Base-by-base conservation (phyloP, 2,888 invertebrate genomes). In the Elysia crispata region DNA sequence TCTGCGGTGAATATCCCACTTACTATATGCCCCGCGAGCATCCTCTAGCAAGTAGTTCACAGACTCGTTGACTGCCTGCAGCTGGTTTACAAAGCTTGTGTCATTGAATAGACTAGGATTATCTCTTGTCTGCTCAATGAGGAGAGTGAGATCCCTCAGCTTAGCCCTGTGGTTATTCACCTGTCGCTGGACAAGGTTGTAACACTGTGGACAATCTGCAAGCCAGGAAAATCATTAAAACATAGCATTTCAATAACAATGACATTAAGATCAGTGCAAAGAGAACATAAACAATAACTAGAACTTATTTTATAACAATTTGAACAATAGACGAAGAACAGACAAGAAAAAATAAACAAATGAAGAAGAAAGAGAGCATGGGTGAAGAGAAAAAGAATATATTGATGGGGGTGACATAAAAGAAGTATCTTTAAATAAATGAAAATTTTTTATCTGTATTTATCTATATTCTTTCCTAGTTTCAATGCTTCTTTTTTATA, bases 71-170 rank as follows among this genome's bases (percentile, higher is more conserved):
- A 98, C 96, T 3, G 94, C 94, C 76, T 94, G 94, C 64, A 99
- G 92, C 90, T 97, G 96, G 8, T 94, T 94, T 84, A 98, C 96
- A 91, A 99, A 99, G 86, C 97, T 96, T 0, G 95, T 94, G 90
- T 98, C 98, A 86, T 97, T 96, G 62, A 97, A 96, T 0, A 97
- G 96, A 0, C 96, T 97, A 0, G 98, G 98, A 33, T 97, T 96
- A 89, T 96, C 96, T n/a, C 96, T 96, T 81, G 99, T 98, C 90
- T 97, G 96, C 49, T 95, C 94, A 25, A 98, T 93, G 41, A 95
- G 94, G 77, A 95, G 94, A 85, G 95, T 95, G 33, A 99, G 94
- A 80, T 95, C 95, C 1, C 93, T 93, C 74, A 92, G 83, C 78
- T 90, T 90, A 25, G 83, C 84, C 31, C 91, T 86, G 77, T 91